Percentiles rank a stretch among this genome's conserved stretches.
These are phyloP conservation scores for Penaeus indicus DNA, from an alignment of 1,140 invertebrate genomes.

Conservation along the genomic window DNA sequence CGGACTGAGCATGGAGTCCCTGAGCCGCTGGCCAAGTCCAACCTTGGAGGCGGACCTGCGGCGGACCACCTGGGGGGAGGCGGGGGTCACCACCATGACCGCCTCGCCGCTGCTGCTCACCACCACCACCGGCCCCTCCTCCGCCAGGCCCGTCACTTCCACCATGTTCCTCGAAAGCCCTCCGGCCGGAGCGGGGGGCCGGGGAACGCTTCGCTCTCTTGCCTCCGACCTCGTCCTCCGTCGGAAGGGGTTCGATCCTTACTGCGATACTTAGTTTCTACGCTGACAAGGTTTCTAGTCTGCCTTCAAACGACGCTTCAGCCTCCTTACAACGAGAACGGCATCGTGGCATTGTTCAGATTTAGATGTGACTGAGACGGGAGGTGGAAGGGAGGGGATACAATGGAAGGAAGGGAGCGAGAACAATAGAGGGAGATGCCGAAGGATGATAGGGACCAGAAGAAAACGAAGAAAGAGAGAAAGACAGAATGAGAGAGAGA, in stretches of 20 bases:
- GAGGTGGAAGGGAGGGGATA: neutral
- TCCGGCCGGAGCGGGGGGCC: too few species aligned
- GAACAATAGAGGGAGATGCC: neutral
- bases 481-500: neutral
- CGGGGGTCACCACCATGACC: conserved; percentile 52
- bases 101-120: conserved; percentile 47
- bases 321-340: too few species aligned
- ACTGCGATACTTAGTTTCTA: too few species aligned
- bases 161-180: neutral
- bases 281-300: too few species aligned
- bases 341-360: too few species aligned
- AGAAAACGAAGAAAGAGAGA: neutral
- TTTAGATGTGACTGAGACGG: neutral
- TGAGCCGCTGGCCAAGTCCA: conserved; percentile 49
- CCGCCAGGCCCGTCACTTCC: conserved; percentile 5
- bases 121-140: conserved; percentile 47
- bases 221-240: too few species aligned
- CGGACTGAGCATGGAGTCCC: conserved; percentile 44
- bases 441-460: neutral
- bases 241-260: too few species aligned
- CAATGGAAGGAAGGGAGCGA: neutral
- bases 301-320: too few species aligned
- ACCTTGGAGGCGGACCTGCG: conserved; percentile 31
- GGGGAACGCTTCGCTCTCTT: too few species aligned
- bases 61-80: conserved; percentile 22